Conservation (phyloP, 1,140 invertebrate species). For the Drosophila asahinai region DNA sequence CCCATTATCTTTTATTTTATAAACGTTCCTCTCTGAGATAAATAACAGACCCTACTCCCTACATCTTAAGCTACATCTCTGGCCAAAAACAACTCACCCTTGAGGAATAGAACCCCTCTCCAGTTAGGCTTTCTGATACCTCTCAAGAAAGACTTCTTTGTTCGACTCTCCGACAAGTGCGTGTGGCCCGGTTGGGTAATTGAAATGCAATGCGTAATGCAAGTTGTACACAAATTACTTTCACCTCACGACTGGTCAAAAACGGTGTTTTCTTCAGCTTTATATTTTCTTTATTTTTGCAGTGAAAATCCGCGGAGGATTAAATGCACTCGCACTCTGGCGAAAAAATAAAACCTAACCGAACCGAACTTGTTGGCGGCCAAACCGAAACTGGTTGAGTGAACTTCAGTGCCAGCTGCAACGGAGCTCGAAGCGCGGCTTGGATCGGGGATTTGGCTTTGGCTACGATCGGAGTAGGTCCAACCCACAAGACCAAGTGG, state of each 20-base stretch:
- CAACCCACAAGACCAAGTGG: slow-evolving; percentile 58
- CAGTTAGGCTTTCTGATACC: not conserved
- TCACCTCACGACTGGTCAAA: slow-evolving; percentile 42
- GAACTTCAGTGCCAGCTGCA: slow-evolving; percentile 61
- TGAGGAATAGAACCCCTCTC: not conserved
- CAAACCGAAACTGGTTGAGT: slow-evolving; percentile 73
- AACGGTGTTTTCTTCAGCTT: slow-evolving; percentile 22
- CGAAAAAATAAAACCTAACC: slow-evolving; percentile 1
- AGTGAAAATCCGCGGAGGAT: slow-evolving; percentile 10
- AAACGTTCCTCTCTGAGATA: not conserved
- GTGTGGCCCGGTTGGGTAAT: slow-evolving; percentile 28
- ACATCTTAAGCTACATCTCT: not conserved
- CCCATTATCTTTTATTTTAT: not conserved
- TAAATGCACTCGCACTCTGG: slow-evolving; percentile 7
- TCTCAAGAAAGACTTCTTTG: slow-evolving; percentile 2
- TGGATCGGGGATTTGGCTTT: slow-evolving; percentile 18
- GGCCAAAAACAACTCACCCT: slow-evolving; percentile 8
- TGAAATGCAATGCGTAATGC: slow-evolving; percentile 45
- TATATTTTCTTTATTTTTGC: slow-evolving; percentile 1
- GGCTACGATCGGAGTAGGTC: slow-evolving; percentile 15
- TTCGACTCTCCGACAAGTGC: slow-evolving; percentile 2
- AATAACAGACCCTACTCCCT: not conserved
- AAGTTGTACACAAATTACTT: slow-evolving; percentile 45
- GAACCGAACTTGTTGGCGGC: slow-evolving; percentile 70
- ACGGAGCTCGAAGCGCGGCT: slow-evolving; percentile 31